Evolutionary conservation across 1,140 invertebrate genomes (phyloP), one percentile per base, ranked within the genome.

Genomic region (Drosophila varians): DNA sequence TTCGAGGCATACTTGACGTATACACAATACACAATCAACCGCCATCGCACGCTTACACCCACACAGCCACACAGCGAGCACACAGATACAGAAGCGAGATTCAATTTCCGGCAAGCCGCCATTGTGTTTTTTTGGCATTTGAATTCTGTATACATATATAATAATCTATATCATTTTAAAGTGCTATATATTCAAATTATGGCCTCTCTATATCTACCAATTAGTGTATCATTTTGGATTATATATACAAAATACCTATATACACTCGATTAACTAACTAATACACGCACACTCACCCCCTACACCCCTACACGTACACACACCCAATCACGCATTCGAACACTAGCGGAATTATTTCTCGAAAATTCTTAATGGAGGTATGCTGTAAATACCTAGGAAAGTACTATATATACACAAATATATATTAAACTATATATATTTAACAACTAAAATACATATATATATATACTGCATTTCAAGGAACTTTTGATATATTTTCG

Each of bases 11-110:
- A 84, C 80, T 68, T 80, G 80, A 84, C 80, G 80, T 84, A 84
- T 84, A 84, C 80, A 86, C 80, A 84, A 84, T 84, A 84, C 80
- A 86, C 80, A 84, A 84, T 80, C 73, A 66, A 73, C 82, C 86
- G 62, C 36, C 66, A 75, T 38, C 70, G 69, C 51, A 73, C 38
- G 47, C 62, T 47, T 28, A 47, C 65, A 68, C 48, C 40, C 5
- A 52, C 47, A 71, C 53, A 71, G 46, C 48, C 49, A 70, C 55
- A 47, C 18, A 21, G 21, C 18, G 51, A 11, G 45, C 45, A 69
- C 46, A 69, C 48, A 45, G n/a, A n/a, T 34, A 60, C 21, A 48
- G 46, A 57, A 60, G 60, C 68, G 14, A 71, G 48, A 69, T 71
- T 71, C 48, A 31, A 36, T 40, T 28, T 72, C 46, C 18, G 7